Evolutionary conservation across 2,888 invertebrate species (phyloP).

Genomic region (Caenorhabditis drosophilae): DNA sequence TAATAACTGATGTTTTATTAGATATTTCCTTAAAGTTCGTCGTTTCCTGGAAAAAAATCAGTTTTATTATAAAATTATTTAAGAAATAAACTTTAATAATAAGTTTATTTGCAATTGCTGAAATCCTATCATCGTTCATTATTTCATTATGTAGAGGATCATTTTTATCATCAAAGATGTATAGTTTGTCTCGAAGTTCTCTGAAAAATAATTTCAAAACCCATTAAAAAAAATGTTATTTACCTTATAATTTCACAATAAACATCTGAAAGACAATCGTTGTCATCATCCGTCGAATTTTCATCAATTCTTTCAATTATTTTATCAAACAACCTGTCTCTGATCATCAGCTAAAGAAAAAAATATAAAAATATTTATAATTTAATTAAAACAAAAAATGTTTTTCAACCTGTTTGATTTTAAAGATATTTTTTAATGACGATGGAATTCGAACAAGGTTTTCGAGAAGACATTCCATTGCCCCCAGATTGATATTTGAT

Average conservation of each 20-base stretch:
- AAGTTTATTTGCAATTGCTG: constrained; percentile 19
- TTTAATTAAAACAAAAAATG: background rate
- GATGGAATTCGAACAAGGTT: constrained; percentile 23
- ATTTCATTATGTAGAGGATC: constrained; percentile 36
- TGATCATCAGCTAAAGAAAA: constrained; percentile 36
- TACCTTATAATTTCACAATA: constrained; percentile 37
- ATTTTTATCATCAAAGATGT: constrained; percentile 17
- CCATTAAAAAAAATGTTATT: background rate
- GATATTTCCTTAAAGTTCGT: constrained; percentile 12
- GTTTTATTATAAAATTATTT: background rate
- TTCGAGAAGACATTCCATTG: constrained; percentile 39
- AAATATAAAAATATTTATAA: background rate
- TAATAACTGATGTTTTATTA: constrained; percentile 10
- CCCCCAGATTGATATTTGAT: constrained; percentile 34
- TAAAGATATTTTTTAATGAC: constrained; percentile 14
- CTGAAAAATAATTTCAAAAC: constrained; percentile 14
- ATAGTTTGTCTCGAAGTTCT: constrained; percentile 37
- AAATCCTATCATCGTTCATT: constrained; percentile 15
- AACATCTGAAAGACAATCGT: constrained; percentile 42
- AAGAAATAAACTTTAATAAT: constrained; percentile 7
- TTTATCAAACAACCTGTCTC: constrained; percentile 30
- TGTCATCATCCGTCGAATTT: constrained; percentile 19
- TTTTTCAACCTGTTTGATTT: constrained; percentile 40
- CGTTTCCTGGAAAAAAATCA: constrained; percentile 3
- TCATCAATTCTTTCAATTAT: constrained; percentile 32